These are phyloP conservation scores for Chirona hameri DNA, from an alignment of 2,888 invertebrate species.

Conservation along the genomic window DNA sequence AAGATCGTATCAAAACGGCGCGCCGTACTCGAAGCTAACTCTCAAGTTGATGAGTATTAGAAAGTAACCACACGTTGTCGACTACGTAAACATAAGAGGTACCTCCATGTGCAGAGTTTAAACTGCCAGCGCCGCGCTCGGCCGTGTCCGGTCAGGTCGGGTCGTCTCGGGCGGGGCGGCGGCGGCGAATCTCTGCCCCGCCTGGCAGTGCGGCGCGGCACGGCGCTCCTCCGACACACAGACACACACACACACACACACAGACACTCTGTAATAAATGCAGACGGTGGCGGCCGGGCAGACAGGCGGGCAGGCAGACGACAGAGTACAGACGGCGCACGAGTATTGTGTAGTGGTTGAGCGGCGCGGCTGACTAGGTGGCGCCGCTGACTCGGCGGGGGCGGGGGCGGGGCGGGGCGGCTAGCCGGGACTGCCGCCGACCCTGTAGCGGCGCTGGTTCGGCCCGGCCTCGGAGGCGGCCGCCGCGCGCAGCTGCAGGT, in stretches of 20 bases:
- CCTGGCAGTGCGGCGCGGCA: no score
- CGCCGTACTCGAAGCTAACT: not conserved
- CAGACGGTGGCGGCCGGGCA: not conserved
- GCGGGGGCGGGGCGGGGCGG: constrained; percentile 42
- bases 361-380: constrained; percentile 9
- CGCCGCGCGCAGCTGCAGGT: constrained; percentile 61
- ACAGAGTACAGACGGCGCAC: not conserved
- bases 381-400: not conserved
- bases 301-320: not conserved
- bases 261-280: not conserved
- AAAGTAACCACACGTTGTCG: constrained; percentile 5
- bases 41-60: constrained; percentile 6
- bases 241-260: no score
- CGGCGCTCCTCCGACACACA: no score
- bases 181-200: no score
- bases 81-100: constrained; percentile 3
- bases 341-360: not conserved
- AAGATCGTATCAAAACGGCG: not conserved
- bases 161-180: no score
- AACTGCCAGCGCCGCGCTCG: no score
- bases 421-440: not conserved
- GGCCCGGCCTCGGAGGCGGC: not conserved
- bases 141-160: no score
- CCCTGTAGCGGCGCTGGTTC: not conserved
- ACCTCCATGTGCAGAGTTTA: not conserved